Conservation (phyloP, 2,797 vertebrate species). For the Petrocephalus schoutedeni region DNA sequence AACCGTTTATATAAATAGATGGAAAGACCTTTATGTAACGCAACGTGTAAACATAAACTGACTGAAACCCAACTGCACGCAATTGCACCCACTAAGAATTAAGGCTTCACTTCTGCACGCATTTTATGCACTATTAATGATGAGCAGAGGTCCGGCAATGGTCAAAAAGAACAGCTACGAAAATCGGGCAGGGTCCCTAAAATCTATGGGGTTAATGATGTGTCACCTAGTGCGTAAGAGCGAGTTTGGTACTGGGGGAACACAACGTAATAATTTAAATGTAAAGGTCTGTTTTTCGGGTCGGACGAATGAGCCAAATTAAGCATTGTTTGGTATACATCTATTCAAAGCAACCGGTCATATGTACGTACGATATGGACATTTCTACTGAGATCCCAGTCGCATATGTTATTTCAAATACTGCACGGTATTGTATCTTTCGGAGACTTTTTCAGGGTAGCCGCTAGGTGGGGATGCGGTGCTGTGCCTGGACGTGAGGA, state of each 20-base stretch:
- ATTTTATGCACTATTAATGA: not conserved
- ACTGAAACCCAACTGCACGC: not conserved
- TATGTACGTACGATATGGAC: not conserved
- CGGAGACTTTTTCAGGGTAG: not conserved
- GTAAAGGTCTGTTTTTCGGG: not conserved
- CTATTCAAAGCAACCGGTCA: not conserved
- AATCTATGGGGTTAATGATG: not conserved
- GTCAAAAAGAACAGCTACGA: not conserved
- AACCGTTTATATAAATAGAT: not conserved
- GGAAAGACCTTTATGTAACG: not conserved
- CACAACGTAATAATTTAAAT: not conserved
- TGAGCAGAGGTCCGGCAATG: not conserved
- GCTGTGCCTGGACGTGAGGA: not conserved
- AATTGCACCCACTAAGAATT: not conserved
- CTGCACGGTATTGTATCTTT: not conserved
- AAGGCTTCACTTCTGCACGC: not conserved
- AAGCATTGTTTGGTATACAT: not conserved
- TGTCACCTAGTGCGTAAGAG: not conserved
- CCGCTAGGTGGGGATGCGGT: not conserved
- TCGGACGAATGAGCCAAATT: not conserved
- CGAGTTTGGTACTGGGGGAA: not conserved
- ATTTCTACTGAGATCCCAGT: not conserved
- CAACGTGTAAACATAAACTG: not conserved
- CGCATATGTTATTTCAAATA: not conserved
- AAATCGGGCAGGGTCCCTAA: not conserved